Conservation (phyloP, 2,888 invertebrate species). For the Sinotaia quadrata region DNA sequence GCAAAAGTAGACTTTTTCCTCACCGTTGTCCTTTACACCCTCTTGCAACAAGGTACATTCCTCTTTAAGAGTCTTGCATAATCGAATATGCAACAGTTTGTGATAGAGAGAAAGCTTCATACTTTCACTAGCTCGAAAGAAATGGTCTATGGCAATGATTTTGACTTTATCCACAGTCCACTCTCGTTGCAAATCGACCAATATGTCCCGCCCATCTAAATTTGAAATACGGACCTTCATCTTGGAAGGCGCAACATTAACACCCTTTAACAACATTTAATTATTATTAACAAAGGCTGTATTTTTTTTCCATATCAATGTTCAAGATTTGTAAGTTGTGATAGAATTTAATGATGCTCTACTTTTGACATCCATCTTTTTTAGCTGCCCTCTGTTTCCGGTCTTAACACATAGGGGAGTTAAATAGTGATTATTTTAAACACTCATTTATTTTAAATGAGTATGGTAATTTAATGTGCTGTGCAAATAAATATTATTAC, state of each 20-base stretch:
- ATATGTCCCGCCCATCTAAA: constrained; percentile 68
- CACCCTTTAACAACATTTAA: constrained; percentile 73
- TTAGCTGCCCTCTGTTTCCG: constrained; percentile 27
- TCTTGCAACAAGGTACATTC: constrained; percentile 69
- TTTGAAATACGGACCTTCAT: constrained; percentile 70
- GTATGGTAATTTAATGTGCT: too few relatives aligned
- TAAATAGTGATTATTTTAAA: too few relatives aligned
- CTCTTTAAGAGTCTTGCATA: constrained; percentile 68
- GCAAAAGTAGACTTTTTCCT: too few relatives aligned
- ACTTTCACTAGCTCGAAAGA: constrained; percentile 69
- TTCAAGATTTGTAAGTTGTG: too few relatives aligned
- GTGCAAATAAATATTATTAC: too few relatives aligned
- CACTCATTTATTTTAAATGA: too few relatives aligned
- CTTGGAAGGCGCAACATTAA: constrained; percentile 58
- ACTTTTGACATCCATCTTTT: too few relatives aligned
- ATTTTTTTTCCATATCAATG: too few relatives aligned
- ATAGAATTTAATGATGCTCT: too few relatives aligned
- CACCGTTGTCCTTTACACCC: constrained; percentile 71
- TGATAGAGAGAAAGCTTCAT: constrained; percentile 71
- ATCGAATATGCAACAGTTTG: constrained; percentile 70
- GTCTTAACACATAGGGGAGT: too few relatives aligned
- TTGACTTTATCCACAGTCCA: constrained; percentile 72
- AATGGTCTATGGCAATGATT: constrained; percentile 65
- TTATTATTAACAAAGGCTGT: too few relatives aligned
- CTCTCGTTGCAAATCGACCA: constrained; percentile 64